Conservation (phyloP, 2,888 invertebrate genomes). For the Sialis lutaria region DNA sequence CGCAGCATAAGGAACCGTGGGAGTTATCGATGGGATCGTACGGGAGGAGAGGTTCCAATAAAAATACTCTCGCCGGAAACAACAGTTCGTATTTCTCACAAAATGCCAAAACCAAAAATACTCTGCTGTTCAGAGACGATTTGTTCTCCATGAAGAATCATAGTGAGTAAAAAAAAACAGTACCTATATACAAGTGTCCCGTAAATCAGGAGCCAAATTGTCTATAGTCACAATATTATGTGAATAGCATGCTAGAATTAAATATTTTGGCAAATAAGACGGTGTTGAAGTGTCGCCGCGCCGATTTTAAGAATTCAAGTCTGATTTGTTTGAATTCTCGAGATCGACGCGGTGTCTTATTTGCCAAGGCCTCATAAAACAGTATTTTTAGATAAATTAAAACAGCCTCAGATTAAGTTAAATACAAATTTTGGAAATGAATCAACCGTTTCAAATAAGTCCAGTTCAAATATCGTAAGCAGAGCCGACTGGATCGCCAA, state of each 20-base stretch:
- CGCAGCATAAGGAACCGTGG: neutral
- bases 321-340: neutral
- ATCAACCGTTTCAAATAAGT: too few relatives aligned
- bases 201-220: too few relatives aligned
- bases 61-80: neutral
- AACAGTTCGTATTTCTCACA: constrained; percentile 2
- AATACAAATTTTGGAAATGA: neutral
- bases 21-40: constrained; percentile 4
- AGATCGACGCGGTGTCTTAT: neutral
- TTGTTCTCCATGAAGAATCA: neutral
- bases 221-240: too few relatives aligned
- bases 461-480: neutral
- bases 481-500: constrained; percentile 20
- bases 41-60: constrained; percentile 3
- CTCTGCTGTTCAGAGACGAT: neutral
- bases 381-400: neutral
- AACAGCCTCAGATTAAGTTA: neutral
- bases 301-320: neutral
- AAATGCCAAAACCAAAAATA: constrained; percentile 1
- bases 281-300: neutral
- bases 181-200: too few relatives aligned
- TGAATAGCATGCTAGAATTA: neutral
- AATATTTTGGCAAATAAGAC: neutral
- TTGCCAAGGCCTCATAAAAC: neutral
- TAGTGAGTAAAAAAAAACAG: neutral